Evolutionary conservation across 2,113 vertebrate species (phyloP).

Genomic region (Osmerus mordax): DNA sequence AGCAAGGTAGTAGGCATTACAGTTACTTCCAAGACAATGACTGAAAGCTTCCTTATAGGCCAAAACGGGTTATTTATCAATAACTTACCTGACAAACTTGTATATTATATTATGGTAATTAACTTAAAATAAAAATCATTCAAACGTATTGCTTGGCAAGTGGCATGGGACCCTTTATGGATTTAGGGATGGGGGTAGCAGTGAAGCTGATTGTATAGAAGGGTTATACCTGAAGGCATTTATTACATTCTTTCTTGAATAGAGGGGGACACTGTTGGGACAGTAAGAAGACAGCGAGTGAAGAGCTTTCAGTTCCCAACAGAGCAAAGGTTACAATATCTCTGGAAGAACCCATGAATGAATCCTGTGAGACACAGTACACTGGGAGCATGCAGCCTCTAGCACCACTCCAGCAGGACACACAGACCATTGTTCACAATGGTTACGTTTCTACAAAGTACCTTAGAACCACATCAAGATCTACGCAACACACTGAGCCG

Average conservation of each 20-base stretch:
- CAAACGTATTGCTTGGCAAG: conserved; percentile 33
- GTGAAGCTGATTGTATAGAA: conserved; percentile 60
- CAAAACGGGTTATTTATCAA: too few relatives aligned
- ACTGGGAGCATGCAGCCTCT: too few relatives aligned
- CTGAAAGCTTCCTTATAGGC: not conserved
- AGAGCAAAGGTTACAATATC: conserved; percentile 19
- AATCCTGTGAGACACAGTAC: not conserved
- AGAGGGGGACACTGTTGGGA: conserved; percentile 79
- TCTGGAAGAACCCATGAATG: conserved; percentile 31
- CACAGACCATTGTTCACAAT: too few relatives aligned
- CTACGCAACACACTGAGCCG: too few relatives aligned
- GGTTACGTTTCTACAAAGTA: too few relatives aligned
- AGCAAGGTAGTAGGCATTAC: not conserved
- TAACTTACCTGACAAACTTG: too few relatives aligned
- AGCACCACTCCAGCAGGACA: too few relatives aligned
- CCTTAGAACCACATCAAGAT: too few relatives aligned
- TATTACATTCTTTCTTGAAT: conserved; percentile 85
- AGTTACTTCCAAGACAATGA: not conserved
- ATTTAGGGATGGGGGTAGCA: conserved; percentile 34
- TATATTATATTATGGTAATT: too few relatives aligned
- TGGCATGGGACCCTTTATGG: conserved; percentile 30
- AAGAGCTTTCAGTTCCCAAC: conserved; percentile 41
- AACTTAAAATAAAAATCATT: too few relatives aligned
- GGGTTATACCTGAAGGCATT: conserved; percentile 79
- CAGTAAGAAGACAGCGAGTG: conserved; percentile 66